Conservation (phyloP, 1,140 invertebrate species). For the Macrobrachium nipponense region DNA sequence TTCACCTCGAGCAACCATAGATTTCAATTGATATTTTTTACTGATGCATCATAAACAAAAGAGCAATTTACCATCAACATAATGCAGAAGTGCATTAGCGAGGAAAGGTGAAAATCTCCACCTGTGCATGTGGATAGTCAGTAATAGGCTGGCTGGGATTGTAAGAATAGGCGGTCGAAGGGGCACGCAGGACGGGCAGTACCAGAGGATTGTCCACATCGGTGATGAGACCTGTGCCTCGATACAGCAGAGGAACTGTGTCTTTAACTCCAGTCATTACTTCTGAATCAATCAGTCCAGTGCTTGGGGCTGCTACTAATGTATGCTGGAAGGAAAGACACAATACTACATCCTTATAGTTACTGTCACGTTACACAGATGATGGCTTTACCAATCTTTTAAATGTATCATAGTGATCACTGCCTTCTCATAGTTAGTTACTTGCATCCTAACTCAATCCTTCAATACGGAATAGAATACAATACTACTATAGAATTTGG, state of each 20-base stretch:
- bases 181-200: conserved; percentile 89
- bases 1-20: neutral
- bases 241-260: conserved; percentile 83
- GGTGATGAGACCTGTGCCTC: conserved; percentile 91
- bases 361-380: neutral
- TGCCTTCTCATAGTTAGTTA: no score
- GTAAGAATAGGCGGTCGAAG: conserved; percentile 95
- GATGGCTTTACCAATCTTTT: no score
- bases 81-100: no score
- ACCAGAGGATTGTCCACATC: conserved; percentile 93
- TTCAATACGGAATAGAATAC: no score
- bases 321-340: conserved; percentile 79
- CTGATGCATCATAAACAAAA: no score
- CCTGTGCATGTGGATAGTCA: conserved; percentile 71
- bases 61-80: no score
- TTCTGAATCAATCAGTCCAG: conserved; percentile 88
- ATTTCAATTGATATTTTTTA: no score
- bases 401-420: no score
- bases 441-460: no score
- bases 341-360: neutral
- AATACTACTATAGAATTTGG: no score
- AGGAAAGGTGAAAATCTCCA: neutral
- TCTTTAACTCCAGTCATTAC: conserved; percentile 83
- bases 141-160: conserved; percentile 85
- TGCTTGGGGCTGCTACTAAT: conserved; percentile 85